Evolutionary conservation across 2,888 invertebrate species (phyloP).

Genomic region (Scaptomyza cyrtandrae): DNA sequence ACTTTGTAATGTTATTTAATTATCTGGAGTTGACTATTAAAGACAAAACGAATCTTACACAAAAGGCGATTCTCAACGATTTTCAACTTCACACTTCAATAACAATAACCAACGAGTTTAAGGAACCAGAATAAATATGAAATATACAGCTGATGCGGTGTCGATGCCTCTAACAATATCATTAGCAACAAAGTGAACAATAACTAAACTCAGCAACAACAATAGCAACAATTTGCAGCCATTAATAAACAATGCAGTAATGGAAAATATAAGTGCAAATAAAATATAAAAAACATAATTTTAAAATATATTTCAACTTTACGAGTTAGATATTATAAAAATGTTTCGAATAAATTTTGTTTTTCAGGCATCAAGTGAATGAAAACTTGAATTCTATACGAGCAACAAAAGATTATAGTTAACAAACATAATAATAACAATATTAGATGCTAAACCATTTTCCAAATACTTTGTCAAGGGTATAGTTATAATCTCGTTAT

Average conservation of each 20-base stretch:
- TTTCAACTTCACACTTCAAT: conserved; percentile 37
- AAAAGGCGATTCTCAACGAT: conserved; percentile 26
- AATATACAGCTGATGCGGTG: conserved; percentile 54
- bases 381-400: background rate
- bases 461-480: background rate
- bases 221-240: conserved; percentile 54
- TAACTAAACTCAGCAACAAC: conserved; percentile 61
- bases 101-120: conserved; percentile 29
- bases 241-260: conserved; percentile 58
- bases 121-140: conserved; percentile 50
- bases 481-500: background rate
- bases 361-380: background rate
- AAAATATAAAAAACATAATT: conserved; percentile 28
- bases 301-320: conserved; percentile 9
- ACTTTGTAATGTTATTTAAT: conserved; percentile 71
- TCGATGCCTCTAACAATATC: conserved; percentile 69
- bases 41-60: conserved; percentile 42
- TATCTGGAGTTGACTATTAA: conserved; percentile 51
- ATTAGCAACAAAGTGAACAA: conserved; percentile 67
- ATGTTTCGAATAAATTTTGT: background rate
- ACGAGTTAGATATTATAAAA: conserved; percentile 6
- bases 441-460: conserved; percentile 10
- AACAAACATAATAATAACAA: conserved; percentile 9
- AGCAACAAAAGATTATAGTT: conserved; percentile 10
- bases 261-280: conserved; percentile 20